Conservation (phyloP, 1,140 invertebrate species). For the Melitaea cinxia region DNA sequence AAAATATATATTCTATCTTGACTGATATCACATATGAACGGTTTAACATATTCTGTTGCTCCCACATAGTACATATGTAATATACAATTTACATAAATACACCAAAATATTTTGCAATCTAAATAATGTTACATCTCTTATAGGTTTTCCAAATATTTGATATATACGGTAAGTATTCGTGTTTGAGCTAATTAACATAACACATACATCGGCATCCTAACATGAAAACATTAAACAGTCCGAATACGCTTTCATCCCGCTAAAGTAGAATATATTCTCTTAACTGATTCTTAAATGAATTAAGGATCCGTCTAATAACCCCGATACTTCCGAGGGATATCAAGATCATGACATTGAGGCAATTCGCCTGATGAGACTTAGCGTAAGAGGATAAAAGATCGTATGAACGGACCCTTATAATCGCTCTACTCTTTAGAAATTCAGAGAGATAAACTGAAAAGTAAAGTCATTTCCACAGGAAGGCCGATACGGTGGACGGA, state of each 20-base stretch:
- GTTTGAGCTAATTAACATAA: no score
- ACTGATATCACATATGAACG: no score
- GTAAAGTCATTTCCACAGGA: constrained; percentile 48
- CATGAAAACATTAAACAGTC: neutral
- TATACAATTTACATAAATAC: no score
- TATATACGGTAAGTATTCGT: no score
- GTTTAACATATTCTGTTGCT: no score
- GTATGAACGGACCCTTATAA: constrained; percentile 38
- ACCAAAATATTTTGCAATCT: no score
- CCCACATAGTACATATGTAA: no score
- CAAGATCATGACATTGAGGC: constrained; percentile 29
- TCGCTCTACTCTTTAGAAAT: constrained; percentile 44
- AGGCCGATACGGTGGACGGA: constrained; percentile 41
- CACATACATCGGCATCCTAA: no score
- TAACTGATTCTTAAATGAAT: constrained; percentile 32
- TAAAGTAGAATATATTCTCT: neutral
- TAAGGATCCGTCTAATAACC: constrained; percentile 29
- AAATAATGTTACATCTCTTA: no score
- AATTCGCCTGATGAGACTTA: constrained; percentile 35
- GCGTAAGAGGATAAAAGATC: constrained; percentile 28
- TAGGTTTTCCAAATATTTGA: no score
- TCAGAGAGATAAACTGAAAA: constrained; percentile 50
- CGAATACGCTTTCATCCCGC: neutral
- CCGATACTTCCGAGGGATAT: constrained; percentile 29
- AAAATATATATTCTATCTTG: no score